Base-by-base conservation (phyloP, 2,113 vertebrate species). In the Ancistrus triradiatus region DNA sequence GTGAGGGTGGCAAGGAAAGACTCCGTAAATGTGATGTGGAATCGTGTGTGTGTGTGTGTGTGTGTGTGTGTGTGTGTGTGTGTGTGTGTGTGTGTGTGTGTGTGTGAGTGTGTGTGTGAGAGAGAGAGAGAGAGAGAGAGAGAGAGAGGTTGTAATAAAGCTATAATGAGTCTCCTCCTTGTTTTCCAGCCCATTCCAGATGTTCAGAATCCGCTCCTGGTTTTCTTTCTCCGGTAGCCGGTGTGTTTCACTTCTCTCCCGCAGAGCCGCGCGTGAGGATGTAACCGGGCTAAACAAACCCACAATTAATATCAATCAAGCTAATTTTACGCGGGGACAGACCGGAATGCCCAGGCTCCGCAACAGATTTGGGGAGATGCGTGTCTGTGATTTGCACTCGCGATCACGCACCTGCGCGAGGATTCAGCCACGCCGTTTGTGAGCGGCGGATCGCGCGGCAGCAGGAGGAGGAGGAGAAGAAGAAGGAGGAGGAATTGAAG, bases 221-320 rank as follows among this genome's bases (percentile, higher is more conserved):
- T 87, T 90, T 88, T 88, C 68, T 74, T 73, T 84, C 81, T 73
- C 78, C 40, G 15, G 40, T 59, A 59, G 22, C 9, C 56, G 56
- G 38, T 59, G 21, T 59, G 22, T 18, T 0, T 59, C 6, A 4
- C 35, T 57, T 60, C 80, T 75, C 81, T 81, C 75, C 78, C 80
- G 84, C 86, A 77, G 83, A 78, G 86, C 84, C 80, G 84, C 83
- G 82, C 78, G 74, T 85, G 84, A 84, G 85, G 86, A 85, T 85
- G 86, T 85, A 83, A 58, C 55, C 49, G 61, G 71, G 78, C 80
- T 72, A 69, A 63, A 77, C 55, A 48, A 60, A 75, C 78, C 76
- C 53, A 57, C 35, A 77, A 66, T 80, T 68, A 69, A 69, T 61
- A 67, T 69, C 1, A 44, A 74, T 77, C 72, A n/a, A n/a, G n/a